Percentiles rank a stretch among this genome's conserved stretches.
Evolutionary conservation across 2,888 invertebrate genomes (phyloP).

Genomic region (Eristalinus sepulchralis): DNA sequence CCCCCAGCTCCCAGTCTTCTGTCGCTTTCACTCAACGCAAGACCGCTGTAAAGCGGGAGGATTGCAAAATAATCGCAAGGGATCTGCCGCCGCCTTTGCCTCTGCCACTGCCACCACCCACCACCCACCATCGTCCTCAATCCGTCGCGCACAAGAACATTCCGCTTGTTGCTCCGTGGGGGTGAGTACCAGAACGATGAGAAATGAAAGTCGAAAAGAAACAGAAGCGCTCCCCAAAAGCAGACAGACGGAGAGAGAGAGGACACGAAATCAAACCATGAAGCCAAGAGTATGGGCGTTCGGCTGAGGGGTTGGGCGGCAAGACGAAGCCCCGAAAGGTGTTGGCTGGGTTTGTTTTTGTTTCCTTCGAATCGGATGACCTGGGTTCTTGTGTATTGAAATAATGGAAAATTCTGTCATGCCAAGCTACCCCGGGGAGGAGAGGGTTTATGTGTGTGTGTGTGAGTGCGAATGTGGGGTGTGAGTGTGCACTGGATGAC

Average conservation of each 20-base stretch:
- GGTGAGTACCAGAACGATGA: slow-evolving; percentile 12
- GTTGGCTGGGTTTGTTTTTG: slow-evolving; percentile 34
- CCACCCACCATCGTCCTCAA: not conserved
- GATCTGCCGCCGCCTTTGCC: slow-evolving; percentile 24
- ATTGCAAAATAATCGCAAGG: slow-evolving; percentile 58
- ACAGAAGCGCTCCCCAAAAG: slow-evolving; percentile 14
- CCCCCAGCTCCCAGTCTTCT: not conserved
- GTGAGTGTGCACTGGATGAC: not conserved
- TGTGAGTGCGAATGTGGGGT: not conserved
- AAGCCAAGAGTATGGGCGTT: slow-evolving; percentile 16
- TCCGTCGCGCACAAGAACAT: slow-evolving; percentile 6
- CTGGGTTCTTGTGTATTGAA: slow-evolving; percentile 56
- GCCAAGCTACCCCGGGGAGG: slow-evolving; percentile 15
- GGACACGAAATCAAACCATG: slow-evolving; percentile 66
- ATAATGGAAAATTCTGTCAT: slow-evolving; percentile 41
- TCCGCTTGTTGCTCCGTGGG: slow-evolving; percentile 60
- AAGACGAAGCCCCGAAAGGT: slow-evolving; percentile 5
- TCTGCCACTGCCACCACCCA: not conserved
- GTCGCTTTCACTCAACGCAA: not conserved
- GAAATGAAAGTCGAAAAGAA: slow-evolving; percentile 48
- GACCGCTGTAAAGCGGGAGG: slow-evolving; percentile 49
- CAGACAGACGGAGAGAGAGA: slow-evolving; percentile 15
- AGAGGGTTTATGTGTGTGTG: not conserved
- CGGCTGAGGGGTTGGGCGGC: not conserved
- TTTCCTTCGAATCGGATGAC: slow-evolving; percentile 48